These are phyloP conservation scores for Apogon hyalosoma DNA, from an alignment of 2,797 vertebrate species.

Conservation along the genomic window DNA sequence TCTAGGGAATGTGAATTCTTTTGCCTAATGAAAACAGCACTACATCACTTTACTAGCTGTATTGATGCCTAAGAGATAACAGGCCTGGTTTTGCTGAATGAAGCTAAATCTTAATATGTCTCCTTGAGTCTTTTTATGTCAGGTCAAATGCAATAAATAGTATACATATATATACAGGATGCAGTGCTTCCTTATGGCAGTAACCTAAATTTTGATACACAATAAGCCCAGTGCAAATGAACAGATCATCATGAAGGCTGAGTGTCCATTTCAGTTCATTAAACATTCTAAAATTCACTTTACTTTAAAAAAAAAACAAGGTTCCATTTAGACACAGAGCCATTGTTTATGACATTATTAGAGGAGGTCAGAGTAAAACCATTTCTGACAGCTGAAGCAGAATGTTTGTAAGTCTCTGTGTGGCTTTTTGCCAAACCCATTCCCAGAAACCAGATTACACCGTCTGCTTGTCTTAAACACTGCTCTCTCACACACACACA, in stretches of 20 bases:
- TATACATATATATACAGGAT: neutral
- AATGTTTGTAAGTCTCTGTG: conserved; percentile 52
- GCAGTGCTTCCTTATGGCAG: neutral
- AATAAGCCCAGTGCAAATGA: neutral
- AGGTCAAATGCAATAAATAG: neutral
- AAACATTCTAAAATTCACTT: no score
- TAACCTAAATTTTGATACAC: neutral
- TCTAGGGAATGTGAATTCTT: no score
- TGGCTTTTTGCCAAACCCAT: conserved; percentile 61
- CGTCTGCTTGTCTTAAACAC: conserved; percentile 62
- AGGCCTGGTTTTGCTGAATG: neutral
- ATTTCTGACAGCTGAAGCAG: conserved; percentile 45
- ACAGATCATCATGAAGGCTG: neutral
- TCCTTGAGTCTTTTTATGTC: no score
- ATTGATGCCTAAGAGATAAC: no score
- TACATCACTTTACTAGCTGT: no score
- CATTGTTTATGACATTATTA: conserved; percentile 1
- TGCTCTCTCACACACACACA: conserved; percentile 18
- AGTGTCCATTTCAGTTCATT: neutral
- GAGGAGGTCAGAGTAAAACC: conserved; percentile 13
- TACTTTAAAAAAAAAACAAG: neutral
- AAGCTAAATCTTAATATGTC: neutral
- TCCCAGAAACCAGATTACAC: conserved; percentile 73
- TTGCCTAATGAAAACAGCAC: no score
- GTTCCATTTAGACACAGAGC: conserved; percentile 8